These are phyloP conservation scores for Drosophila kurseongensis DNA, from an alignment of 1,140 invertebrate species.

Conservation along the genomic window DNA sequence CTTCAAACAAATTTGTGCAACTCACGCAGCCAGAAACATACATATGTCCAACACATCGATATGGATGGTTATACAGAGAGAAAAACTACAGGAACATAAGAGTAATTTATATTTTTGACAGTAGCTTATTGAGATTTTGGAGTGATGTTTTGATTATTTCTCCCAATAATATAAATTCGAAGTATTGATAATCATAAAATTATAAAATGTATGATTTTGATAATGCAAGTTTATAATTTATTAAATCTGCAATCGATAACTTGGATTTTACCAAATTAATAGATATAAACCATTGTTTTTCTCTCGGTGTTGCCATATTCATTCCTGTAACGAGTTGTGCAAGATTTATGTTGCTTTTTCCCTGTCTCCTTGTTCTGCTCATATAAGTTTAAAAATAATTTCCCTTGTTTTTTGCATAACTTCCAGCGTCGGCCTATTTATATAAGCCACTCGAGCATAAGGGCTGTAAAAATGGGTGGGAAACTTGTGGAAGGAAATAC, in stretches of 20 bases:
- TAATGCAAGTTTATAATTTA: too few relatives aligned
- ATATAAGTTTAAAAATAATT: constrained; percentile 46
- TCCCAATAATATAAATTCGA: neutral
- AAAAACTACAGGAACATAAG: neutral
- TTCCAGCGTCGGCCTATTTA: constrained; percentile 43
- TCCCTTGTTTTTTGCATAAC: constrained; percentile 47
- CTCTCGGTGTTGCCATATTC: neutral
- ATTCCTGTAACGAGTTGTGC: constrained; percentile 21
- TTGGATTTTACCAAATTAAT: neutral
- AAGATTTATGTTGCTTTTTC: constrained; percentile 31
- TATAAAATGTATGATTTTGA: neutral
- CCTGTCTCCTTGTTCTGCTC: neutral
- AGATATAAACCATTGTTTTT: neutral
- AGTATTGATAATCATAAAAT: neutral
- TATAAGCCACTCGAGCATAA: constrained; percentile 32
- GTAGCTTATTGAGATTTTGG: neutral
- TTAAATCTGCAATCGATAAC: neutral
- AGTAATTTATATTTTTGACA: neutral
- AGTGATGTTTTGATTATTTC: neutral
- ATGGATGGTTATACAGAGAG: constrained; percentile 2
- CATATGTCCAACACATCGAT: constrained; percentile 16
- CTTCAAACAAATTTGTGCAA: constrained; percentile 65
- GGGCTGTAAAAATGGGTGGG: neutral
- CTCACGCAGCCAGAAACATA: constrained; percentile 54
- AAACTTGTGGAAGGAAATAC: neutral